These are phyloP conservation scores for Ceratotherium simum DNA, from an alignment of 2,113 vertebrate genomes.

Conservation along the genomic window DNA sequence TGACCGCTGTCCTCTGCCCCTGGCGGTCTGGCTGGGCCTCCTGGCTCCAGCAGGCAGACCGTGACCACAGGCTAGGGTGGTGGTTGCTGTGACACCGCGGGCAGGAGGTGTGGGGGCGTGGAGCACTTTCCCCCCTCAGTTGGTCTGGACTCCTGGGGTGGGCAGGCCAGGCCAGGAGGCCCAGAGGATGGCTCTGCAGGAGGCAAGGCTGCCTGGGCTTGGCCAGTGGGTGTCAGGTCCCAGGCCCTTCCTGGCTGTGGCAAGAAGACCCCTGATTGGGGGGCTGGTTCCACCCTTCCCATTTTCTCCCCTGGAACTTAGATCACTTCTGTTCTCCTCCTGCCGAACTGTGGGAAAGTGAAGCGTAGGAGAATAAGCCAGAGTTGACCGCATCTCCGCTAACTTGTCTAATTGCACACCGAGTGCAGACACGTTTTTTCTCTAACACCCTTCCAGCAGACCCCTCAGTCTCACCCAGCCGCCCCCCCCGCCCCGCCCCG, in stretches of 20 bases:
- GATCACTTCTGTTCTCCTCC: background rate
- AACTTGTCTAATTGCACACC: no score
- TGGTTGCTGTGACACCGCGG: background rate
- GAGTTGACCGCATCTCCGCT: no score
- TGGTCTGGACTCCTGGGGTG: background rate
- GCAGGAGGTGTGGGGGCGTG: background rate
- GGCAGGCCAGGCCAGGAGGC: background rate
- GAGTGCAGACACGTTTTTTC: no score
- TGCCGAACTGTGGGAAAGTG: background rate
- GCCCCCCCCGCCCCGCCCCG: background rate
- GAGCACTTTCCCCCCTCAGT: background rate
- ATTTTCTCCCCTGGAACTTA: background rate
- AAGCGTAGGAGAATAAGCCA: background rate
- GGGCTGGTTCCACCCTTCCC: no score
- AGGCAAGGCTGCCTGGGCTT: accelerated
- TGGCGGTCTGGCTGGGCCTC: background rate
- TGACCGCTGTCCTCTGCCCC: background rate
- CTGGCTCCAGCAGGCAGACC: background rate
- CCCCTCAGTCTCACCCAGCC: background rate
- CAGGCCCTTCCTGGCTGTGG: background rate
- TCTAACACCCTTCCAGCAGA: background rate
- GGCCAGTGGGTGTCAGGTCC: background rate
- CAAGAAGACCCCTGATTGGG: no score
- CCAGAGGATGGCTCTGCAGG: background rate
- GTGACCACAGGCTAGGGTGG: background rate